These are phyloP conservation scores for Bubo bubo DNA, from an alignment of 2,113 vertebrate genomes.

Conservation along the genomic window DNA sequence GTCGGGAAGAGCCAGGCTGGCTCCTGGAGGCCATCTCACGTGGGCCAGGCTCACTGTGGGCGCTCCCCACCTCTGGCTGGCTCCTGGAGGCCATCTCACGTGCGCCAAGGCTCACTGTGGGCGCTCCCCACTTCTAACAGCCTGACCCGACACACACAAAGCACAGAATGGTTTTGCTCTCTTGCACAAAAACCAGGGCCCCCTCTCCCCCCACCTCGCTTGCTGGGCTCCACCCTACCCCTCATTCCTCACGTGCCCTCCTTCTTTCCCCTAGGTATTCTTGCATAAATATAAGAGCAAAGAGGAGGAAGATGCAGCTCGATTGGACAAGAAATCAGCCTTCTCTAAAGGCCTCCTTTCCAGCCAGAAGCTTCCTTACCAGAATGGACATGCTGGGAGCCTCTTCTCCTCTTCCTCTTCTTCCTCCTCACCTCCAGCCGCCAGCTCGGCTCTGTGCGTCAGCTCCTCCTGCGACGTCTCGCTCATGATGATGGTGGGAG, in stretches of 20 bases:
- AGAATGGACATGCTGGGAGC: constrained; percentile 46
- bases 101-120: too few species aligned
- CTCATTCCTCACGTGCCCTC: not conserved
- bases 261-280: constrained; percentile 74
- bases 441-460: constrained; percentile 61
- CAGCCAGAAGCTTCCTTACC: constrained; percentile 59
- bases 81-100: too few species aligned
- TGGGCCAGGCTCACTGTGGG: not conserved
- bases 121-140: not conserved
- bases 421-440: not conserved
- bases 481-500: constrained; percentile 57
- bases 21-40: not conserved
- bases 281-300: constrained; percentile 75
- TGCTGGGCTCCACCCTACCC: not conserved
- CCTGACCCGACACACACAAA: not conserved
- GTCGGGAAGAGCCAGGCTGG: not conserved
- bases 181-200: not conserved
- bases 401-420: constrained; percentile 9
- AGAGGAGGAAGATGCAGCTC: constrained; percentile 35
- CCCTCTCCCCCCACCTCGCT: not conserved
- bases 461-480: constrained; percentile 71
- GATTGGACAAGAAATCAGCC: constrained; percentile 47
- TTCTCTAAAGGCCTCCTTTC: constrained; percentile 59
- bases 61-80: not conserved
- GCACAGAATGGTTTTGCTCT: not conserved